These are phyloP conservation scores for Rhimphoctona megacephalus DNA, from an alignment of 2,888 invertebrate species.

Conservation along the genomic window DNA sequence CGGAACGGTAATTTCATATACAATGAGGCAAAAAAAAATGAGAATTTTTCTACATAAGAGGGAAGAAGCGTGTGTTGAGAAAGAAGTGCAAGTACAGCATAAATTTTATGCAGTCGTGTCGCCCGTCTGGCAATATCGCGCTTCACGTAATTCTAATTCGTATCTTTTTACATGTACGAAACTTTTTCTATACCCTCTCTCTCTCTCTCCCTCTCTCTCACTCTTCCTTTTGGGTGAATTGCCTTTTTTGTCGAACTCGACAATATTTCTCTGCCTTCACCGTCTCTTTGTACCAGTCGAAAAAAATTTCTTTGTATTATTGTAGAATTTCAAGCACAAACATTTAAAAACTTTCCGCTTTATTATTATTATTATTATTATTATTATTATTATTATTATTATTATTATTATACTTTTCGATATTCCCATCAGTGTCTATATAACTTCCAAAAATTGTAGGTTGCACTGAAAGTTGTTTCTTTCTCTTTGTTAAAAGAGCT, in stretches of 20 bases:
- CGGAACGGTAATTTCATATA: constrained; percentile 48
- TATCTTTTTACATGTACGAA: constrained; percentile 14
- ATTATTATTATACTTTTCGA: not conserved
- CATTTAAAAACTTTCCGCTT: not conserved
- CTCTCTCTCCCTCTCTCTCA: not conserved
- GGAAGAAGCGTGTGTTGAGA: constrained; percentile 28
- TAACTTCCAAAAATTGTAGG: not conserved
- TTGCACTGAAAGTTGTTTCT: not conserved
- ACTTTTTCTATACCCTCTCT: no score
- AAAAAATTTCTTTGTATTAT: not conserved
- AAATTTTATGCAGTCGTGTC: constrained; percentile 48
- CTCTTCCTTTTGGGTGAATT: not conserved
- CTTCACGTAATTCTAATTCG: constrained; percentile 74
- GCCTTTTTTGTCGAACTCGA: not conserved
- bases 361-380: not conserved
- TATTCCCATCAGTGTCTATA: not conserved
- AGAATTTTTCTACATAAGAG: constrained; percentile 14
- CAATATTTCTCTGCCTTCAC: not conserved
- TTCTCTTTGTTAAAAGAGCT: not conserved
- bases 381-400: not conserved
- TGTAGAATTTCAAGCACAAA: not conserved
- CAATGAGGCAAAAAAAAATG: constrained; percentile 11
- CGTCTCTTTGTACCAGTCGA: not conserved
- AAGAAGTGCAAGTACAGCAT: constrained; percentile 48
- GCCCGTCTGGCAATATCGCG: constrained; percentile 65